phyloP scores from a whole-genome alignment of 2,888 invertebrate species.

The Allacma fusca region DNA sequence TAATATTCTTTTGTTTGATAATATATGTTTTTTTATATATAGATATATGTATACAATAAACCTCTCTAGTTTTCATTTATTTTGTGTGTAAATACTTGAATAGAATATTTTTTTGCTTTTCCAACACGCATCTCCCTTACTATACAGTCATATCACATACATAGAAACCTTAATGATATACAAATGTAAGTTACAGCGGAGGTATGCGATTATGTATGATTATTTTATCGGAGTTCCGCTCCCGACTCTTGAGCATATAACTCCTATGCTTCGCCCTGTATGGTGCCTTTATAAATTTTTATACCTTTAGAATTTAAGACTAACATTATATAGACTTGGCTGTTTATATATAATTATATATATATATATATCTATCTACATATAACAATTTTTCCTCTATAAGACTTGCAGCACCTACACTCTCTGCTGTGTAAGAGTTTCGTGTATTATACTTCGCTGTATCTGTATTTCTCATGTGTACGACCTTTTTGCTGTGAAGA shows the following conservation, averaged over 20 bases:
- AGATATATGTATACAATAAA: not conserved
- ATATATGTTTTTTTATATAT: not conserved
- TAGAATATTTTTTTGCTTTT: not conserved
- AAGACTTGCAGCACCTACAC: no score
- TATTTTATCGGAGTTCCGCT: conserved; percentile 1
- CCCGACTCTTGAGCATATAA: not conserved
- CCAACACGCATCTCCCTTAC: not conserved
- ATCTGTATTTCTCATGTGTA: no score
- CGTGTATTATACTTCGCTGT: no score
- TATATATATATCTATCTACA: no score
- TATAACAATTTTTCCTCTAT: no score
- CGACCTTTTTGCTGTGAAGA: no score
- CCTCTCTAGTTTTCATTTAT: not conserved
- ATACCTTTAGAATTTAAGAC: no score
- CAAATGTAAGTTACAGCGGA: not conserved
- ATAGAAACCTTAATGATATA: conserved; percentile 11
- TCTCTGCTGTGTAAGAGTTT: no score
- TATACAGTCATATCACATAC: not conserved
- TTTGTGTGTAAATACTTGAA: not conserved
- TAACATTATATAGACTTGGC: no score
- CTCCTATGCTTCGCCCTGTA: no score
- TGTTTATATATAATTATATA: not conserved
- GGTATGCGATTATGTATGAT: not conserved
- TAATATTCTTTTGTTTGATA: not conserved
- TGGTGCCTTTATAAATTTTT: no score